phyloP scores from a whole-genome alignment of 2,797 vertebrate species.

The Sciurus carolinensis region DNA sequence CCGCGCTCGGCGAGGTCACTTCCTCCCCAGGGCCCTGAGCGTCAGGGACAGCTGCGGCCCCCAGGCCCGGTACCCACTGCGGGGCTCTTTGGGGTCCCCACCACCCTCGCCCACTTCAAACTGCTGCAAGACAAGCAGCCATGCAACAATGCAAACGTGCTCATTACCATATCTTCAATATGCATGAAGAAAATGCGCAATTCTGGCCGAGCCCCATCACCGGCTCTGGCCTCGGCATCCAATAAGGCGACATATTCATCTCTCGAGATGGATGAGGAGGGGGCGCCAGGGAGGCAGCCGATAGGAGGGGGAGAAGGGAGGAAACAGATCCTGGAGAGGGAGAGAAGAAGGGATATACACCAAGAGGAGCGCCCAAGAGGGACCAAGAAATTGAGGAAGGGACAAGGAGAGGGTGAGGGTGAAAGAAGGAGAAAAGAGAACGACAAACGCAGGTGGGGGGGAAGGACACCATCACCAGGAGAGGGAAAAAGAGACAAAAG shows the following conservation, averaged over 20 bases:
- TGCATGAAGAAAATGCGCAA: slow-evolving; percentile 98
- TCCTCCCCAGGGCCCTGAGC: slow-evolving; percentile 75
- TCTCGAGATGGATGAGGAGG: slow-evolving; percentile 89
- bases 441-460: not conserved
- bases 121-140: slow-evolving; percentile 93
- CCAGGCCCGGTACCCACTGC: not conserved
- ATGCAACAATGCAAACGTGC: slow-evolving; percentile 99
- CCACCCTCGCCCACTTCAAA: slow-evolving; percentile 90
- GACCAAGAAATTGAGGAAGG: not conserved
- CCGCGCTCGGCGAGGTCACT: slow-evolving; percentile 86
- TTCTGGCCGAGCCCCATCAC: slow-evolving; percentile 95
- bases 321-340: not conserved
- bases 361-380: not conserved
- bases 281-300: not conserved
- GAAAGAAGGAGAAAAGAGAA: not conserved
- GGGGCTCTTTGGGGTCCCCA: not conserved
- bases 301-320: not conserved
- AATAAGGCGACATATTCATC: slow-evolving; percentile 99
- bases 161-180: slow-evolving; percentile 99
- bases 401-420: not conserved
- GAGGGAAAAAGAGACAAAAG: no score
- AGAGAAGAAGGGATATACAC: not conserved
- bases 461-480: not conserved
- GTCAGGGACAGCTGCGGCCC: slow-evolving; percentile 83
- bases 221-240: slow-evolving; percentile 97